Conservation (phyloP, 2,888 invertebrate genomes). For the Gasteruption jaculator region DNA sequence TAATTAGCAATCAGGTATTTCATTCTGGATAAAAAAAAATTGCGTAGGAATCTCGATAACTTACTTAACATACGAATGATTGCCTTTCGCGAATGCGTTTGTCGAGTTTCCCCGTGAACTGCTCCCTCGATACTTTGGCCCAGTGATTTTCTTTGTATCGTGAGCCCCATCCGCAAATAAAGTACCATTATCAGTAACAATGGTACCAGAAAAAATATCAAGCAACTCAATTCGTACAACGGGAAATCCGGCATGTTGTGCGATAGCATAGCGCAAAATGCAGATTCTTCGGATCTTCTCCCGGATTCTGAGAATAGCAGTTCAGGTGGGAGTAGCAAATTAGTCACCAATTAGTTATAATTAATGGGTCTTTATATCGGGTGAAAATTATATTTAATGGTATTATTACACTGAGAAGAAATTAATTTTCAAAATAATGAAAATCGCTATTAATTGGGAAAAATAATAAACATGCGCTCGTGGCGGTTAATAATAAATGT, state of each 20-base stretch:
- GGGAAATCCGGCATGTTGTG: conserved; percentile 59
- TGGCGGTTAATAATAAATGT: too few species aligned
- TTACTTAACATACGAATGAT: conserved; percentile 79
- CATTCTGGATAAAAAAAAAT: not conserved
- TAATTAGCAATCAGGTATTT: not conserved
- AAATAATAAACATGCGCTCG: too few species aligned
- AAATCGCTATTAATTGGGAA: too few species aligned
- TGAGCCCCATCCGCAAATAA: conserved; percentile 72
- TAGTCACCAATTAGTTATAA: too few species aligned
- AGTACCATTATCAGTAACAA: conserved; percentile 70
- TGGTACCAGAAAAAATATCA: conserved; percentile 75
- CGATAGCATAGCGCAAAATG: conserved; percentile 68
- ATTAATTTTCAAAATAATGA: too few species aligned
- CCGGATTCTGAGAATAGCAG: conserved; percentile 47
- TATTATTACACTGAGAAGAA: too few species aligned
- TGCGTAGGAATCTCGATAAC: conserved; percentile 25
- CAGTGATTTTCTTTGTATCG: conserved; percentile 53
- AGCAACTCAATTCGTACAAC: conserved; percentile 73
- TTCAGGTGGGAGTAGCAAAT: too few species aligned
- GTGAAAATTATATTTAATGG: too few species aligned
- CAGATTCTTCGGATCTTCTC: conserved; percentile 63
- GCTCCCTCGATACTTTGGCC: conserved; percentile 59
- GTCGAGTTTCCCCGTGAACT: conserved; percentile 67
- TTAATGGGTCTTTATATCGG: too few species aligned
- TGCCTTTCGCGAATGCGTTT: conserved; percentile 68